Percentiles rank a stretch among this genome's conserved stretches.
Conservation (phyloP, 2,888 invertebrate species). For the Hetaerina titia region DNA sequence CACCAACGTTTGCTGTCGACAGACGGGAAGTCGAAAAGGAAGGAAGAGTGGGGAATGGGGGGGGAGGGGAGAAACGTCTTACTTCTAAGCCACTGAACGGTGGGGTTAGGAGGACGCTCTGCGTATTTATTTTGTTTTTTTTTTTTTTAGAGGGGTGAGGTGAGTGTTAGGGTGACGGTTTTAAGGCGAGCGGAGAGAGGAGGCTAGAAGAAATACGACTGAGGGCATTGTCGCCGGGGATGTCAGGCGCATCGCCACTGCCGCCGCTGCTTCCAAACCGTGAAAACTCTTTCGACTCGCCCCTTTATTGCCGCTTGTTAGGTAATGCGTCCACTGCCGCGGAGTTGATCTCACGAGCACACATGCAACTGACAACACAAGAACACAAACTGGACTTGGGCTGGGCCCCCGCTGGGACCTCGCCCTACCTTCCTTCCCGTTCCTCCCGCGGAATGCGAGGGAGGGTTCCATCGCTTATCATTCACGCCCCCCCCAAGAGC, state of each 20-base stretch:
- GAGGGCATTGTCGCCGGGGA: neutral
- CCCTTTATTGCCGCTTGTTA: neutral
- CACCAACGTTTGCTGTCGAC: neutral
- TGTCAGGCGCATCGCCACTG: conserved; percentile 6
- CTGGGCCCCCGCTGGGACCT: neutral
- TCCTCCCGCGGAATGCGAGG: neutral
- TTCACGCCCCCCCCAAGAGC: neutral
- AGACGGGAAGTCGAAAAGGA: neutral
- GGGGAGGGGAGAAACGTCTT: neutral
- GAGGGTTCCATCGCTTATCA: neutral
- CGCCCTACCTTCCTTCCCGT: neutral
- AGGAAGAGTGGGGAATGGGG: no score
- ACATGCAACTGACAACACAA: no score
- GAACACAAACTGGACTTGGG: no score
- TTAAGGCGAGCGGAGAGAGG: neutral
- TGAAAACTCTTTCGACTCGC: neutral
- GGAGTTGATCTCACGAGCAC: neutral
- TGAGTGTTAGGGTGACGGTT: neutral
- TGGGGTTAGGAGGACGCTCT: neutral
- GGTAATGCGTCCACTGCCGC: neutral
- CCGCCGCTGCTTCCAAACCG: neutral
- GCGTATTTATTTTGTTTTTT: neutral
- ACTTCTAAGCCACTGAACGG: neutral
- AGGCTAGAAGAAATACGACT: neutral
- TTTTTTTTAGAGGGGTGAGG: neutral